Base-by-base conservation (phyloP, 2,888 invertebrate species). In the Rotaria socialis region DNA sequence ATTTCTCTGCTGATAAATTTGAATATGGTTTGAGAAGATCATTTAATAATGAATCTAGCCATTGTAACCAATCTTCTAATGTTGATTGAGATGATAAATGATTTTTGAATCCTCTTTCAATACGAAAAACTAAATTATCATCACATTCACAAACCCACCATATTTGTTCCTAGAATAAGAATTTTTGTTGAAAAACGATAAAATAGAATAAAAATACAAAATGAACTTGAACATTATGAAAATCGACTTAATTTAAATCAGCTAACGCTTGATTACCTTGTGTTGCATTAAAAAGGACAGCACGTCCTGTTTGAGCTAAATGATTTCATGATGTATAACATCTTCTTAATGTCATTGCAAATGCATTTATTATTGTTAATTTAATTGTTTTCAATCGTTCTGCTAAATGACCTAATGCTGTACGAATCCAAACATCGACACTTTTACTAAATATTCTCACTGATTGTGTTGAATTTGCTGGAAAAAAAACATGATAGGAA, bases 121-220 rank as follows among this genome's bases (percentile, higher is more conserved):
- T 93, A 86, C 94, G 93, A 90, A 94, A 94, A 47, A 95, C 94
- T 85, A 96, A 94, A 35, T 94, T 93, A 88, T 95, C 94, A 89
- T 95, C 95, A 92, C 97, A 98, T 89, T 96, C 95, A 91, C 97
- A 98, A 16, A 98, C 97, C 97, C 97, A 98, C 0, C 96, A 95
- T 2, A 97, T 97, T 93, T 96, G 94, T 88, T 92, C 92, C 90
- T 92, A 88, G 27, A 84, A 43, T 67, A 87, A 60, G 24, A 22
- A 14, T 19, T 22, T 11, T 41, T 19, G 2, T 27, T 27, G 3
- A 0, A 7, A 80, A 10, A 35, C 35, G 35, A 35, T 35, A 35
- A 35, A 35, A 35, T 35, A 35, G 35, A 35, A 35, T 35, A 35
- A 1, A 27, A 35, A 35, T 35, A 35, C 35, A 35, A 35, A 35